Evolutionary conservation across 2,797 vertebrate species (phyloP), one percentile per base, ranked within the genome.

Genomic region (Micropoecilia bifurca): DNA sequence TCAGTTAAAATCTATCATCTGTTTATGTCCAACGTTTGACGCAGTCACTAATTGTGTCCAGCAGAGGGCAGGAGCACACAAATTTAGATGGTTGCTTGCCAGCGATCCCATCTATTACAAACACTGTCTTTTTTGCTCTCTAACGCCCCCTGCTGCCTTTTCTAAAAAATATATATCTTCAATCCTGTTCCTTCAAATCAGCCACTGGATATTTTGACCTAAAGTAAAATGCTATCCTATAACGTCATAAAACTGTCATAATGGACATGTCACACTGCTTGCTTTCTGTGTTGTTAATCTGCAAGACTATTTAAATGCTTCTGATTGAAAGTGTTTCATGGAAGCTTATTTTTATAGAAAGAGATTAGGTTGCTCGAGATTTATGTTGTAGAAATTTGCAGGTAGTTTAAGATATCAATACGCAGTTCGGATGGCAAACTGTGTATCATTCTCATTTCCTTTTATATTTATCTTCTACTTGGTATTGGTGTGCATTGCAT

Each of bases 41-140:
- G 87, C 75, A 91, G 50, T 84, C 83, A 71, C 69, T 0, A 0
- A 6, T 6, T 69, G 3, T 81, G 69, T 76, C 93, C 94, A 92
- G 87, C 79, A 95, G 93, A 92, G 89, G 13, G 90, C 85, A 79
- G 83, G 80, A 94, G 61, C 33, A 76, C 3, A 89, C 85, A 76
- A 83, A 4, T 25, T 41, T 83, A 18, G 43, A 30, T 16, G 10
- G 53, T 18, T 4, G 1, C 43, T 73, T 22, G 28, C 22, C 74
- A 41, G 61, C 20, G 6, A 53, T 14, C 20, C 7, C 1, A 10
- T 30, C 76, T 53, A 57, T 71, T n/a, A 16, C 45, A 16, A 30
- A 30, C 28, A 30, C 20, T 39, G 7, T 50, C 14, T 20, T 46
- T n/a, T 57, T 22, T 61, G 30, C 80, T 83, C 83, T 76, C 41